Evolutionary conservation across 2,888 invertebrate genomes (phyloP).

Genomic region (Belgica antarctica): DNA sequence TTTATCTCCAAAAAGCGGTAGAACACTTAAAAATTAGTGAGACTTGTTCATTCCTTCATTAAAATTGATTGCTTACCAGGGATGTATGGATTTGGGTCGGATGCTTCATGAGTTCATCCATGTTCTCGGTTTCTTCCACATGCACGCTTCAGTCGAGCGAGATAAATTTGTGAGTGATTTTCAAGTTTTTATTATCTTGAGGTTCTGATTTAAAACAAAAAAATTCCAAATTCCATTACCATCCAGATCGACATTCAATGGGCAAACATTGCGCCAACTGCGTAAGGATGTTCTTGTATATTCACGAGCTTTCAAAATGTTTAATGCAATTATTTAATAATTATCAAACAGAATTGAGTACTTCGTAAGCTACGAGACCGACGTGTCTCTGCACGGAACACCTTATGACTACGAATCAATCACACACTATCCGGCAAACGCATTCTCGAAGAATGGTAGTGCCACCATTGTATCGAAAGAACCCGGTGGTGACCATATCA

Average conservation of each 20-base stretch:
- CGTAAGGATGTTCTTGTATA: background rate
- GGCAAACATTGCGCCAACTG: conserved; percentile 2
- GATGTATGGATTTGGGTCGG: conserved; percentile 22
- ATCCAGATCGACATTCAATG: background rate
- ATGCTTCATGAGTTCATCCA: conserved; percentile 19
- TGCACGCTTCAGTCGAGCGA: conserved; percentile 19
- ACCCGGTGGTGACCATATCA: background rate
- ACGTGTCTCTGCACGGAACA: conserved; percentile 23
- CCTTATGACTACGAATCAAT: conserved; percentile 25
- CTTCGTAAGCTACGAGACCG: conserved; percentile 1
- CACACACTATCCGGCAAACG: conserved; percentile 3
- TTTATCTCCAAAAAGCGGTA: conserved; percentile 18
- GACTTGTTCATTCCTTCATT: background rate
- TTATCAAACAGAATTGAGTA: background rate
- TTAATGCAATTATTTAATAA: background rate
- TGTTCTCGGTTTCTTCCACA: conserved; percentile 29
- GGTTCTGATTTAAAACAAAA: background rate
- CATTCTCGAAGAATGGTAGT: conserved; percentile 3
- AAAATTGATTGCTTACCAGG: background rate
- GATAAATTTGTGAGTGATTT: conserved; percentile 19
- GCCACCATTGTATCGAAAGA: background rate
- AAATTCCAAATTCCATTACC: background rate
- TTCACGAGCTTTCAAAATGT: background rate
- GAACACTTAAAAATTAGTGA: too few species aligned
- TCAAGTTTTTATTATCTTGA: too few species aligned